These are phyloP conservation scores for Sycophila texana DNA, from an alignment of 2,888 invertebrate species.

Conservation along the genomic window DNA sequence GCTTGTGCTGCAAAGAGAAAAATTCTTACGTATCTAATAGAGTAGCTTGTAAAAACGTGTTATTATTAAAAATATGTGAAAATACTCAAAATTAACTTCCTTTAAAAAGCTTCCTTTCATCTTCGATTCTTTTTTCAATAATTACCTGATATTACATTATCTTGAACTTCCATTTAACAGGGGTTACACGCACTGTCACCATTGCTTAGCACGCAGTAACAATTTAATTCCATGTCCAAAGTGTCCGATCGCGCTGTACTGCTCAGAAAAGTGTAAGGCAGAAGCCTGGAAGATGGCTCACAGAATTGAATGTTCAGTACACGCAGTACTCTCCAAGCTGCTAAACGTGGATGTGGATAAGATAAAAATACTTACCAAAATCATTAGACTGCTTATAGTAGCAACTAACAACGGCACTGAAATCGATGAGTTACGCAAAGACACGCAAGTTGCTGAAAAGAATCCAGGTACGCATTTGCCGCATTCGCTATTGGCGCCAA, in stretches of 20 bases:
- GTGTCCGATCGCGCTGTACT: conserved; percentile 71
- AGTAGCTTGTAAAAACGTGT: too few relatives aligned
- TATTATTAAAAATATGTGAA: too few relatives aligned
- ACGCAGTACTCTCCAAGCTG: conserved; percentile 66
- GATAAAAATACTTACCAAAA: conserved; percentile 71
- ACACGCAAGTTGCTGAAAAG: conserved; percentile 67
- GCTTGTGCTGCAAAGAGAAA: too few relatives aligned
- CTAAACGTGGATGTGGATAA: conserved; percentile 71
- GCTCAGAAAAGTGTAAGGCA: conserved; percentile 69
- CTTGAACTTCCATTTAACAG: conserved; percentile 57
- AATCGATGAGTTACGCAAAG: conserved; percentile 67
- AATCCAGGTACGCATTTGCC: conserved; percentile 66
- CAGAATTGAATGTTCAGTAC: conserved; percentile 68
- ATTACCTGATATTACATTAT: conserved; percentile 1
- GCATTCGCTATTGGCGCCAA: too few relatives aligned
- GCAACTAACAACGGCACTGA: conserved; percentile 67
- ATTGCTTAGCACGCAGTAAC: conserved; percentile 69
- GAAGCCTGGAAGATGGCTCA: conserved; percentile 69
- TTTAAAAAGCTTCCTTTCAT: too few relatives aligned
- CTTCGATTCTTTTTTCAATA: too few relatives aligned
- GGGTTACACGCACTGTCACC: conserved; percentile 73
- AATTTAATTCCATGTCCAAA: conserved; percentile 70
- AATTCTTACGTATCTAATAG: too few relatives aligned
- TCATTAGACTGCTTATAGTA: conserved; percentile 69
- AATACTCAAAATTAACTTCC: too few relatives aligned